Conservation (phyloP, 2,888 invertebrate genomes). For the Cremastobaeus sp. region DNA sequence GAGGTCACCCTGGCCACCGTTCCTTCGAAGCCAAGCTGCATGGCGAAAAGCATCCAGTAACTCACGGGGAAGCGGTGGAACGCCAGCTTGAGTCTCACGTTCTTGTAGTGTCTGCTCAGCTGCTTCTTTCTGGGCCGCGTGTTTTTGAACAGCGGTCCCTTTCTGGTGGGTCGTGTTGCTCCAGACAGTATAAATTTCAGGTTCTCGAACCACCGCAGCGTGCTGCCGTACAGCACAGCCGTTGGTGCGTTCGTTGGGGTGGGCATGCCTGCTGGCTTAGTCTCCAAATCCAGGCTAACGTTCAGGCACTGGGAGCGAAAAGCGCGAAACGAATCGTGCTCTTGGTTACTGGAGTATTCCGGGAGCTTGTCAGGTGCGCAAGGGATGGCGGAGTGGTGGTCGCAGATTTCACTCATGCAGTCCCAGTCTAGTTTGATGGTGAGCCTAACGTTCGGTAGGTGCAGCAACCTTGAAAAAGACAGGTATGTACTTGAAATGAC, state of each 20-base stretch:
- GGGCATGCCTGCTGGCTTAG: slow-evolving; percentile 80
- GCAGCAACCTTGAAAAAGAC: slow-evolving; percentile 84
- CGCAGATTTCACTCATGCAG: slow-evolving; percentile 94
- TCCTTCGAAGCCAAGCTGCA: slow-evolving; percentile 96
- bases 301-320: slow-evolving; percentile 91
- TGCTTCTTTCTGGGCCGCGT: slow-evolving; percentile 92
- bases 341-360: slow-evolving; percentile 97
- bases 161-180: slow-evolving; percentile 94
- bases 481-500: no score
- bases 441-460: slow-evolving; percentile 92
- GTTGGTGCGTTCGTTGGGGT: slow-evolving; percentile 81
- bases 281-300: slow-evolving; percentile 88
- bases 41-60: slow-evolving; percentile 99
- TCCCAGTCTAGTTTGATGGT: slow-evolving; percentile 92
- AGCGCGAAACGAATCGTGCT: slow-evolving; percentile 96
- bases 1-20: no score
- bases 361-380: slow-evolving; percentile 97
- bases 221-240: slow-evolving; percentile 93
- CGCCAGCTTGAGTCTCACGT: slow-evolving; percentile 90
- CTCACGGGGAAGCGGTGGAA: slow-evolving; percentile 92
- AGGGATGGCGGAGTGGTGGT: slow-evolving; percentile 96
- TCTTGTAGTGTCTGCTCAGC: slow-evolving; percentile 94
- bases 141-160: slow-evolving; percentile 93
- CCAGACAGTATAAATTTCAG: slow-evolving; percentile 94
- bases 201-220: slow-evolving; percentile 97